Evolutionary conservation across 2,888 invertebrate genomes (phyloP), one percentile per base, ranked within the genome.

Genomic region (Torymus auratus): DNA sequence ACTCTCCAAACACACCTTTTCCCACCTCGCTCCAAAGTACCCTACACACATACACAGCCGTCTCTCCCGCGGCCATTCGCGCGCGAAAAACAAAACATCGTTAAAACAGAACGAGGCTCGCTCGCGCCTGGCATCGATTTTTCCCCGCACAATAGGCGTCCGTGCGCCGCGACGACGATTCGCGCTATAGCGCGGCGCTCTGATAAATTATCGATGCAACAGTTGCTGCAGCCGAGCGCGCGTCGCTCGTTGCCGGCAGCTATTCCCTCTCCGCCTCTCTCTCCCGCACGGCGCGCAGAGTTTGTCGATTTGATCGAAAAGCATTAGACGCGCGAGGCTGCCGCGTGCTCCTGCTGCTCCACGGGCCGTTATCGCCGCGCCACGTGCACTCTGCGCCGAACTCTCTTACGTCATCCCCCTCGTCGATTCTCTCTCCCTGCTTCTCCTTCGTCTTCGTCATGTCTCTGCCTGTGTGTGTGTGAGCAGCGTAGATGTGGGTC

Each of bases 181-280:
- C 14, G 53, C 20, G 55, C 13, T 53, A 55, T 53, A 28, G 55
- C 60, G 20, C 53, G 61, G 65, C 52, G 41, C 55, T 53, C 71
- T 62, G 81, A 81, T 69, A 75, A 78, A 82, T 82, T 74, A 78
- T 82, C 75, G 81, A 78, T 75, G 81, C 78, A 82, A 82, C 81
- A 78, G 81, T 78, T 82, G 78, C 78, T 53, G 41, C 41, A 41
- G 41, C 41, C 41, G 41, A 23, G 69, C 13, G 79, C 77, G 70
- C 56, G 50, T 10, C 53, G 28, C 20, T 14, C 62, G 28, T 2
- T 5, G 68, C n/a, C 68, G 61, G 23, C n/a, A n/a, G 23, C 11
- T 28, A 53, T 61, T 17, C 28, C 23, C 41, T 28, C 53, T 62
- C 52, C 41, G 17, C 50, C 60, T 50, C 58, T 50, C 50, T 23